These are phyloP conservation scores for Malurus cyaneus DNA, from an alignment of 2,113 vertebrate species.

Conservation along the genomic window DNA sequence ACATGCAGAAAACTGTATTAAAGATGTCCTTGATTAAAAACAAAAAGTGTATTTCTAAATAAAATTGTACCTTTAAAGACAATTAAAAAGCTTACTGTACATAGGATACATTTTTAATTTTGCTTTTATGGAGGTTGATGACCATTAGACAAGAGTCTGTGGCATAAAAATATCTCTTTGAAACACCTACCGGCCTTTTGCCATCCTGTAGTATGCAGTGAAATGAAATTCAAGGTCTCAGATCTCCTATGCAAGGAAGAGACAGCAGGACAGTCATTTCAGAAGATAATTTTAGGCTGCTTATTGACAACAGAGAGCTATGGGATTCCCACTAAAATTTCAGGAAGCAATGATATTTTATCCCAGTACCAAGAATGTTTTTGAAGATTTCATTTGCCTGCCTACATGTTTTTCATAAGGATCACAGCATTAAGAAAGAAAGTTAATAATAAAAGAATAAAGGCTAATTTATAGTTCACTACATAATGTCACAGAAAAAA, in stretches of 20 bases:
- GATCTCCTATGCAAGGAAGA: not conserved
- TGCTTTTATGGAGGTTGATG: not conserved
- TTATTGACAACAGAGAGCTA: not conserved
- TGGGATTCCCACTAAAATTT: not conserved
- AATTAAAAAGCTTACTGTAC: not conserved
- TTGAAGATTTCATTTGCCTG: not conserved
- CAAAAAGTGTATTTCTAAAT: not conserved
- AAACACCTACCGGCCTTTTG: not conserved
- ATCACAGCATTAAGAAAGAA: not conserved
- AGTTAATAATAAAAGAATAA: slow-evolving; percentile 24
- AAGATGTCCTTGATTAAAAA: not conserved
- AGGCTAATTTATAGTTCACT: slow-evolving; percentile 17
- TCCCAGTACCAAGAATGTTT: not conserved
- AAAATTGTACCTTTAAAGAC: not conserved
- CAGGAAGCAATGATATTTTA: not conserved
- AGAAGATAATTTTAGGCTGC: not conserved
- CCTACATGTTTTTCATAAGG: not conserved
- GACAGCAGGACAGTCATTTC: not conserved
- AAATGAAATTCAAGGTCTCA: not conserved
- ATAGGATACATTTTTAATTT: not conserved
- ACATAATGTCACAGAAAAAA: not conserved
- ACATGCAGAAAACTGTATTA: not conserved
- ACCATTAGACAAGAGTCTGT: not conserved
- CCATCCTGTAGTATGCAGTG: not conserved
- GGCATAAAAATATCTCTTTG: not conserved